These are phyloP conservation scores for Aricia artaxerxes DNA, from an alignment of 2,888 invertebrate genomes.

Conservation along the genomic window DNA sequence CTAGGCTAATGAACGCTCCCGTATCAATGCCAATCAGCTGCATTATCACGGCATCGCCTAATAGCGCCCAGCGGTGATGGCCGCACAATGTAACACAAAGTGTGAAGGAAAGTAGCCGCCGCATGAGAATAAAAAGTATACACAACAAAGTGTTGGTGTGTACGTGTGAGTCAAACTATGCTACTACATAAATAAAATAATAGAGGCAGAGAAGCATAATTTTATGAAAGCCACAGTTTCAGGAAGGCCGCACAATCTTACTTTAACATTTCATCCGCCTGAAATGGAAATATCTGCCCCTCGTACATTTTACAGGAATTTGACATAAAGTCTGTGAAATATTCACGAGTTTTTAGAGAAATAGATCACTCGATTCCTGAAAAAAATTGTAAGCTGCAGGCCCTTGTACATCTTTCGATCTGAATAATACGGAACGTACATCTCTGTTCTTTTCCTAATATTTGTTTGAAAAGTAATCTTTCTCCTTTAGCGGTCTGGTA, in stretches of 20 bases:
- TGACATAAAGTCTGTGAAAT: too few species aligned
- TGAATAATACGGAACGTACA: too few species aligned
- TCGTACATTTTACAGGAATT: too few species aligned
- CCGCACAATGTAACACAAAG: slow-evolving; percentile 4
- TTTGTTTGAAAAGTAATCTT: background rate
- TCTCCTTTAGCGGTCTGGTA: background rate
- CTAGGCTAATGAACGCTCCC: slow-evolving; percentile 71
- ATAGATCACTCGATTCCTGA: too few species aligned
- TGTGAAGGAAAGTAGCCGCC: slow-evolving; percentile 1
- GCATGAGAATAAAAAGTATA: background rate
- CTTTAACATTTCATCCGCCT: too few species aligned
- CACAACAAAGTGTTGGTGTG: background rate
- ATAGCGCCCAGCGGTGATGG: slow-evolving; percentile 52
- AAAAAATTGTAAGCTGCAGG: too few species aligned
- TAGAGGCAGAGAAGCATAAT: too few species aligned
- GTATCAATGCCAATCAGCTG: slow-evolving; percentile 76
- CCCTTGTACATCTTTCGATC: too few species aligned
- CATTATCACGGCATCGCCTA: slow-evolving; percentile 70
- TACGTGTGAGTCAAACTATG: background rate
- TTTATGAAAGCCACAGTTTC: too few species aligned
- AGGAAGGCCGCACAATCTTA: too few species aligned
- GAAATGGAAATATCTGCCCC: too few species aligned
- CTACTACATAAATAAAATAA: background rate
- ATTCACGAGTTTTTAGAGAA: too few species aligned
- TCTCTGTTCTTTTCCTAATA: background rate